Evolutionary conservation across 2,888 invertebrate species (phyloP).

Genomic region (Melikaiella ostensackeni): DNA sequence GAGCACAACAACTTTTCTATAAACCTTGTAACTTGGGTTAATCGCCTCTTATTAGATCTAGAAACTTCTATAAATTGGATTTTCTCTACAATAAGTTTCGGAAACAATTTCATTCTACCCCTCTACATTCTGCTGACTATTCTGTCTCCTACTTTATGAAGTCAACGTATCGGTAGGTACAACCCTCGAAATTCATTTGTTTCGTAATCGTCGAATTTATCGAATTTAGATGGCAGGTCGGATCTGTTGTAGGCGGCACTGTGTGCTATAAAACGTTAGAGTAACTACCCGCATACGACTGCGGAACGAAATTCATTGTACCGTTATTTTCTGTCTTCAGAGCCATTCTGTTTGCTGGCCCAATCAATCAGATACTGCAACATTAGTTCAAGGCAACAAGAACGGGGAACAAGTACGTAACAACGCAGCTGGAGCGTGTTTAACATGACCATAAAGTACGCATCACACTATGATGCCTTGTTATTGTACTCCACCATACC

Average conservation of each 20-base stretch:
- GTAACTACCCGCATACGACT: conserved; percentile 39
- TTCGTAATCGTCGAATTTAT: background rate
- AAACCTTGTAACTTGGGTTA: background rate
- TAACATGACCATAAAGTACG: conserved; percentile 70
- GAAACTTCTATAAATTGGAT: background rate
- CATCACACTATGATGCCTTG: conserved; percentile 54
- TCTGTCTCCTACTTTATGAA: background rate
- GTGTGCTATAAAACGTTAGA: conserved; percentile 13
- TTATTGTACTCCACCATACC: background rate
- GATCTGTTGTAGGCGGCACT: conserved; percentile 41
- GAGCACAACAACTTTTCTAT: no score
- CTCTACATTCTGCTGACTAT: background rate
- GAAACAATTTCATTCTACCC: background rate
- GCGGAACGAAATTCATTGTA: conserved; percentile 41
- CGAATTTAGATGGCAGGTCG: conserved; percentile 28
- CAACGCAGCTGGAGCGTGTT: conserved; percentile 63
- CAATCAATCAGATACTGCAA: conserved; percentile 59
- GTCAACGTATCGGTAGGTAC: background rate
- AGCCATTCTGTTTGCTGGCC: conserved; percentile 42
- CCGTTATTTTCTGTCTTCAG: conserved; percentile 47
- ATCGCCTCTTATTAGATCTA: background rate
- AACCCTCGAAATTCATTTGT: conserved; percentile 7
- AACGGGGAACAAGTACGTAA: conserved; percentile 68
- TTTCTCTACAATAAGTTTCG: background rate
- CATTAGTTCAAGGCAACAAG: conserved; percentile 70